phyloP scores from a whole-genome alignment of 2,797 vertebrate species.

The Rhinichthys osculus region DNA sequence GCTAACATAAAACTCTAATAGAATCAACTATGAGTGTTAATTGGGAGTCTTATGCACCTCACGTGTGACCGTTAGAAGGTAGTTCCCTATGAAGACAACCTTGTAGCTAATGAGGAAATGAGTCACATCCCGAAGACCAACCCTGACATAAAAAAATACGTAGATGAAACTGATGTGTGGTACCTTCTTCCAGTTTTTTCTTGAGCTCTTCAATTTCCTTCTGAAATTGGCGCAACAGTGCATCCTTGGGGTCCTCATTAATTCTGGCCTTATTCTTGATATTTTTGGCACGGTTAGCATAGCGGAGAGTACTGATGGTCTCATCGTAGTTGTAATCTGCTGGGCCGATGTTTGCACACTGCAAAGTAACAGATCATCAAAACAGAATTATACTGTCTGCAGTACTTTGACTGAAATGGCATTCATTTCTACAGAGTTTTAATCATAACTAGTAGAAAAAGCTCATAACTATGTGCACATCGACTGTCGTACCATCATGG shows the following conservation, averaged over 20 bases:
- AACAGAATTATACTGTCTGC: background rate
- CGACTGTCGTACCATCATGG: slow-evolving; percentile 91
- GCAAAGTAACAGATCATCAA: background rate
- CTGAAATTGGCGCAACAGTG: slow-evolving; percentile 94
- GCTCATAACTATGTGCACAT: background rate
- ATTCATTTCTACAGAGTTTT: background rate
- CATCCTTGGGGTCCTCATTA: slow-evolving; percentile 98
- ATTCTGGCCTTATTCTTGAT: slow-evolving; percentile 99
- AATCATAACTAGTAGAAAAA: background rate
- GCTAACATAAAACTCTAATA: background rate
- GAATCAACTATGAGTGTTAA: background rate
- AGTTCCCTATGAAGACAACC: background rate
- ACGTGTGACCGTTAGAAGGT: background rate
- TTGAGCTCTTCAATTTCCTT: slow-evolving; percentile 99
- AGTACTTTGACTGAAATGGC: background rate
- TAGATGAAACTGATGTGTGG: background rate
- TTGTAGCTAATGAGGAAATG: no score
- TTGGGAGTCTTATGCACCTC: background rate
- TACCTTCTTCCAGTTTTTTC: slow-evolving; percentile 96
- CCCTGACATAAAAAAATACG: background rate
- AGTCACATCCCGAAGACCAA: background rate
- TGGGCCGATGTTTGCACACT: slow-evolving; percentile 99
- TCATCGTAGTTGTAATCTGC: slow-evolving; percentile 99
- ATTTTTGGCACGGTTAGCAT: slow-evolving; percentile 97
- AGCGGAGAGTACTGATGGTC: slow-evolving; percentile 96